Base-by-base conservation (phyloP, 1,140 invertebrate genomes). In the Pectinophora gossypiella region DNA sequence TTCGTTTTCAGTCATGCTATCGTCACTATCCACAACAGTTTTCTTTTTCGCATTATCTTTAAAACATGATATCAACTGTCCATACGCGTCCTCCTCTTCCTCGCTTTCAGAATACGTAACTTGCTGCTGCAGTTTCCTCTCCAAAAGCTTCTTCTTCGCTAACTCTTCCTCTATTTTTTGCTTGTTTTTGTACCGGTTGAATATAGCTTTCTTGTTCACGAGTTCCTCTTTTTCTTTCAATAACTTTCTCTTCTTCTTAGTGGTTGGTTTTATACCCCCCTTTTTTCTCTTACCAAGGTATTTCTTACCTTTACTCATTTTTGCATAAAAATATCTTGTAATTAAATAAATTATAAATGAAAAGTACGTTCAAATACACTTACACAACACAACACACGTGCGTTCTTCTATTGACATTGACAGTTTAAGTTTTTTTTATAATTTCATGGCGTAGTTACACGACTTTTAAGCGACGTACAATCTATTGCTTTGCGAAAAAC, bases 61-160 rank as follows among this genome's bases (percentile, higher is more conserved):
- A 68, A 93, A 91, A 51, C 89, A 90, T 0, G 89, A 87, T 19
- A 91, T 65, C 49, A 93, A 76, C 45, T 89, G 77, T 46, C 85
- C 79, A 60, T 90, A 75, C 10, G 86, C 77, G 86, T 92, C 83
- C 53, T 89, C 85, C 45, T 89, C 85, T 53, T 90, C 89, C 19
- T 90, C 72, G 70, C 86, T 87, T 12, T 88, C 86, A 0, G 81
- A 85, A 63, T 61, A 76, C 1, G 63, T 61, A 12, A 61, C 55
- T 50, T 72, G 61, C 35, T 72, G 54, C 51, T 62, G 56, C 20
- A 83, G 62, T 35, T 69, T 77, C 35, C 69, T 64, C 51, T 88
- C 83, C 49, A 88, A 50, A 53, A 70, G 65, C 35, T 63, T 72
- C 50, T 82, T 87, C 48, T 84, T 87, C 3, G 56, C 54, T 4